Evolutionary conservation across 2,888 invertebrate species (phyloP).

Genomic region (Lasiommata megera): DNA sequence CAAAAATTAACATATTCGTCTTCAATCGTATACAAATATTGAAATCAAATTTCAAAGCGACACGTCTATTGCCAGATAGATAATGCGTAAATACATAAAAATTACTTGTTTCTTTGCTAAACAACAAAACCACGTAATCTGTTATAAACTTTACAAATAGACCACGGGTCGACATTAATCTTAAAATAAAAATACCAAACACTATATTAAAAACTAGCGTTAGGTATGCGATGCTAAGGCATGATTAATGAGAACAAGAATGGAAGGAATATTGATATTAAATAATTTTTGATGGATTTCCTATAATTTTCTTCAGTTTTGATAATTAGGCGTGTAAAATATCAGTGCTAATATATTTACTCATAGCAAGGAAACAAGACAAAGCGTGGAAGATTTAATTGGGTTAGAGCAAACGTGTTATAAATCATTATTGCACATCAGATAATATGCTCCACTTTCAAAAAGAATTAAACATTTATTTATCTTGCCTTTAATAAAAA

Average conservation of each 20-base stretch:
- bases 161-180: not conserved
- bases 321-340: no score
- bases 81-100: not conserved
- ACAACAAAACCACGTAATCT: not conserved
- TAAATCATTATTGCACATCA: no score
- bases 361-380: no score
- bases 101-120: not conserved
- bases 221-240: not conserved
- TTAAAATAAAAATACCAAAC: not conserved
- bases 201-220: not conserved
- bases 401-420: no score
- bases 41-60: not conserved
- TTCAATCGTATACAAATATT: constrained; percentile 2
- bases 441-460: no score
- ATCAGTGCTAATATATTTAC: no score
- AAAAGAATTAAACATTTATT: no score
- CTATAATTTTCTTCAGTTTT: no score
- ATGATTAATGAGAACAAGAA: not conserved
- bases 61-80: not conserved
- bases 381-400: no score
- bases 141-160: not conserved
- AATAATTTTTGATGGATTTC: not conserved
- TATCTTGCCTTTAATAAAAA: no score
- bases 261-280: not conserved
- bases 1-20: not conserved